Percentiles rank a stretch among this genome's conserved stretches.
These are phyloP conservation scores for Cinclus cinclus DNA, from an alignment of 2,113 vertebrate species.

Conservation along the genomic window DNA sequence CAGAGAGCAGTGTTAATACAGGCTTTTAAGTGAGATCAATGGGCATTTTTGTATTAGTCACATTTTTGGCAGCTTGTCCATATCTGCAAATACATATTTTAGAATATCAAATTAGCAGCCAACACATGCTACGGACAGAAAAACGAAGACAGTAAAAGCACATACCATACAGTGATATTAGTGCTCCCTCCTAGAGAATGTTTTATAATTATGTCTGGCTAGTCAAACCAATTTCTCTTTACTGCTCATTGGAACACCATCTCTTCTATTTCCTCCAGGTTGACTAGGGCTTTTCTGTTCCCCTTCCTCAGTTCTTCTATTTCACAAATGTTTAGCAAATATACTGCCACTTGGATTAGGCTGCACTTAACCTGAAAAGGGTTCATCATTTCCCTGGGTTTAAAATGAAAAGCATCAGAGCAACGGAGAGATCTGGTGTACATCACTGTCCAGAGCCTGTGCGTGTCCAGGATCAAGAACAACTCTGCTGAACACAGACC, in stretches of 20 bases:
- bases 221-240: neutral
- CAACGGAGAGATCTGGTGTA: neutral
- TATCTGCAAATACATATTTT: neutral
- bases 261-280: neutral
- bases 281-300: neutral
- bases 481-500: neutral
- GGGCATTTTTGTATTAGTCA: neutral
- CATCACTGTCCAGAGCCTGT: neutral
- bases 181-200: neutral
- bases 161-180: neutral
- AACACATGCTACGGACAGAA: neutral
- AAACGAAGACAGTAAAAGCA: neutral
- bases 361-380: neutral
- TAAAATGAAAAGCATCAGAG: neutral
- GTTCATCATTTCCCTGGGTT: neutral
- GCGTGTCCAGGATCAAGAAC: neutral
- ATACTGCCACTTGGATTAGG: neutral
- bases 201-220: neutral
- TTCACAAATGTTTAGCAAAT: neutral
- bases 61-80: conserved; percentile 29
- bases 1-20: neutral
- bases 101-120: neutral
- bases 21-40: conserved; percentile 36
- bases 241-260: neutral
- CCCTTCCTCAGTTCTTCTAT: neutral